Base-by-base conservation (phyloP, 2,888 invertebrate species). In the Erannis defoliaria region DNA sequence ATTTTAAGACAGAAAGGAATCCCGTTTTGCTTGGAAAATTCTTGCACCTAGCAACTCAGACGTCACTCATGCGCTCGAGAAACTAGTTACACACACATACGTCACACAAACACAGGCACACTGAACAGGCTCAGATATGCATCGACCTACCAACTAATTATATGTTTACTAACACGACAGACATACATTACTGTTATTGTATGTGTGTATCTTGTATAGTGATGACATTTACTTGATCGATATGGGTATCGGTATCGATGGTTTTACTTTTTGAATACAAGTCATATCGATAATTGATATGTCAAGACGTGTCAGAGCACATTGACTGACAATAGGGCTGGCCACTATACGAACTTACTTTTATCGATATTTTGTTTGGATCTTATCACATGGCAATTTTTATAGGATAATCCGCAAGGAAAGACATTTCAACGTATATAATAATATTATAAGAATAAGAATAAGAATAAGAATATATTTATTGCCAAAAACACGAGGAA, bases 91-190 rank as follows among this genome's bases (percentile, higher is more conserved):
- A 76, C 77, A 79, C 64, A 73, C 63, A 62, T 35, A 48, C 55
- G 50, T 45, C 5, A 40, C 69, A 62, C 60, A 75, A 71, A 75
- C 61, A 67, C 65, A 68, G 57, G 56, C 45, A 56, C 53, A 80
- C 82, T 80, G 78, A 77, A 65, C 70, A 75, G 73, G 58, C 63
- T 73, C 77, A 83, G 92, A 91, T 91, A 92, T 90, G 90, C 92
- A 92, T 89, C 90, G 85, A 87, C 88, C 86, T 89, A 92, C 91
- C 89, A 84, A 88, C 85, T 93, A 93, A 93, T 92, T 91, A 92
- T 90, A 93, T 91, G 91, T 92, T 93, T 92, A 89, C 90, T 85
- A 90, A 90, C 88, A 87, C 78, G 75, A 77, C 76, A 72, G 67
- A 78, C 77, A 78, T 83, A 78, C 77, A 77, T 51, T 31, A 40